These are phyloP conservation scores for Cabera pusaria DNA, from an alignment of 2,888 invertebrate genomes.

Conservation along the genomic window DNA sequence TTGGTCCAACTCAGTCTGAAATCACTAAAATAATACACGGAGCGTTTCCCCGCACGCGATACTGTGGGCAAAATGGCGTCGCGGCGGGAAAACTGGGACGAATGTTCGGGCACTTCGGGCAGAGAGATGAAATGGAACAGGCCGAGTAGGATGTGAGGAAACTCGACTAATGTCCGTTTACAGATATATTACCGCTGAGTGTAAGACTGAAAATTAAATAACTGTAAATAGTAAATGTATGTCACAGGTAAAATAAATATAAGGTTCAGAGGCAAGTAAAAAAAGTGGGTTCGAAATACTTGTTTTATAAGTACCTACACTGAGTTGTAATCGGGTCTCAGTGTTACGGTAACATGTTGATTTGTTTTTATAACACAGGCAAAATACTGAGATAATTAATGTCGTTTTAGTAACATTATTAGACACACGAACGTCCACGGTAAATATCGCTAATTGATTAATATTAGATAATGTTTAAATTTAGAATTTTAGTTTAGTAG, in stretches of 20 bases:
- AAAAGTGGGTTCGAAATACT: too few relatives aligned
- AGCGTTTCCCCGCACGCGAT: conserved; percentile 16
- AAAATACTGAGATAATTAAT: conserved; percentile 34
- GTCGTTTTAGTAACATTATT: conserved; percentile 27
- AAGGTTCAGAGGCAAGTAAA: too few relatives aligned
- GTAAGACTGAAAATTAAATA: too few relatives aligned
- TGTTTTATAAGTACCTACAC: too few relatives aligned
- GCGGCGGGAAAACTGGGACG: conserved; percentile 10
- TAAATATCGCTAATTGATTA: too few relatives aligned
- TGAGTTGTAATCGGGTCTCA: background rate
- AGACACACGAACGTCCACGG: conserved; percentile 10
- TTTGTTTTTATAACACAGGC: conserved; percentile 27
- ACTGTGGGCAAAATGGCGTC: conserved; percentile 10
- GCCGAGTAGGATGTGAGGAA: background rate
- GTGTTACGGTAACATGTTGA: conserved; percentile 21
- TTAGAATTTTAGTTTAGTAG: too few relatives aligned
- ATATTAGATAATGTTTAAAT: too few relatives aligned
- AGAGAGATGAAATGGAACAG: background rate
- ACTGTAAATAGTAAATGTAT: too few relatives aligned
- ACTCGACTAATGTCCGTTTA: background rate
- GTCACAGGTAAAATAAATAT: too few relatives aligned
- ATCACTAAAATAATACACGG: conserved; percentile 35
- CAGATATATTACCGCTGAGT: background rate
- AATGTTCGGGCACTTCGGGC: conserved; percentile 6
- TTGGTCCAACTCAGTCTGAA: conserved; percentile 32